Evolutionary conservation across 1,140 invertebrate species (phyloP), one percentile per base, ranked within the genome.

Genomic region (Xylocopa sonorina): DNA sequence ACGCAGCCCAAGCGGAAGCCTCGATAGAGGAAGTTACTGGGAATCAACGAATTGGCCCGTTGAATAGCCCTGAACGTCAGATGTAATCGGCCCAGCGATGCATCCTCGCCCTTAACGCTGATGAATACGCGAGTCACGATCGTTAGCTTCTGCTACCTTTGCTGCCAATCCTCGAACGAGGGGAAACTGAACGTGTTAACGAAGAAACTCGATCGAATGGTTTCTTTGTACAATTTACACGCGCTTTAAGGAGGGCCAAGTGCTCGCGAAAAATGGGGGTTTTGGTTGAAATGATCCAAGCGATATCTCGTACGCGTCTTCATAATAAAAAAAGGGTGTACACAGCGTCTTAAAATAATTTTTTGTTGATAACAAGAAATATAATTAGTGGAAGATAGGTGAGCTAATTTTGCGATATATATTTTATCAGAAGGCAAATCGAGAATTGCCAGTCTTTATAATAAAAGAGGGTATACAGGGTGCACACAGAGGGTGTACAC

Each of bases 1-100:
- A 63, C 34, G 41, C 32, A 41, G 18, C 27, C 57, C 68, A 43
- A 71, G 50, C 41, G 51, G 67, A 67, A 64, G n/a, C 24, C 6
- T 14, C 48, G 18, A 41, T 43, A 58, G 3, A 58, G 3, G 29
- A 18, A 76, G 62, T 46, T 24, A 51, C 24, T n/a, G 34, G 53
- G 53, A 14, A 62, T 24, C n/a, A 34, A 46, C 41, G 67, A 78
- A 72, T 71, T 60, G 51, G 32, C 27, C 32, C 46, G 38, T 12
- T 55, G 48, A 48, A 46, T 24, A 12, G 43, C 60, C 43, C 51
- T 48, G 60, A 67, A 73, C 51, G 57, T 62, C 60, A 43, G 53
- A 69, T 32, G 43, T 78, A 60, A 78, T 78, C 55, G 66, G 53
- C 43, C 16, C 27, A 24, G 10, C 55, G 5, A 24, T 43, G 43